phyloP scores from a whole-genome alignment of 1,140 invertebrate genomes.

The Argopecten irradians region DNA sequence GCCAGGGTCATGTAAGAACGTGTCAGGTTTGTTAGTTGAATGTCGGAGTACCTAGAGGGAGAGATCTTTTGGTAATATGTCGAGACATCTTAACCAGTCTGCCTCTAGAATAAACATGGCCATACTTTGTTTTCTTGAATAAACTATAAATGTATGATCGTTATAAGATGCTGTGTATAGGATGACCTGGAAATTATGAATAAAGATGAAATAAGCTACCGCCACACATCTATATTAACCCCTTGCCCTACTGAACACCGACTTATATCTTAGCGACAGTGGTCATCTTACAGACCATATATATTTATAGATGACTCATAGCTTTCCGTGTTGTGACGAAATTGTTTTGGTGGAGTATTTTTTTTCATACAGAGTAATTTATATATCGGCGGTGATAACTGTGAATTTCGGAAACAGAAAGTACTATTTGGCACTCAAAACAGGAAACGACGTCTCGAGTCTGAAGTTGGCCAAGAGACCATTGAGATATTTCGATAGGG shows the following conservation, averaged over 20 bases:
- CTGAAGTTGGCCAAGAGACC: conserved; percentile 14
- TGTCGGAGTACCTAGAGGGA: no score
- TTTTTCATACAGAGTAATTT: background rate
- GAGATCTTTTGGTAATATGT: no score
- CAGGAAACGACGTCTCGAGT: background rate
- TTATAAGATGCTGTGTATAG: no score
- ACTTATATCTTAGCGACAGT: background rate
- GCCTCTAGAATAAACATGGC: no score
- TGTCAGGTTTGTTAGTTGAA: no score
- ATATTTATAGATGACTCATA: background rate
- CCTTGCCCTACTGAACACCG: background rate
- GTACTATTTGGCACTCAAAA: conserved; percentile 17
- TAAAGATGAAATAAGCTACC: no score
- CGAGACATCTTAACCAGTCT: no score
- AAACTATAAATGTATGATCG: no score
- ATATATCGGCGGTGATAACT: background rate
- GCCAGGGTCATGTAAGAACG: no score
- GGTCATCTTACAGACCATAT: background rate
- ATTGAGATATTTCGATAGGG: background rate
- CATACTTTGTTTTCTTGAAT: no score
- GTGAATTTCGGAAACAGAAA: conserved; percentile 9
- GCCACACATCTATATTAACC: no score
- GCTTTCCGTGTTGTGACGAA: background rate
- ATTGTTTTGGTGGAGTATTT: background rate
- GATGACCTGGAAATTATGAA: no score